These are phyloP conservation scores for Troglohyphantes excavatus DNA, from an alignment of 2,888 invertebrate species.

Conservation along the genomic window DNA sequence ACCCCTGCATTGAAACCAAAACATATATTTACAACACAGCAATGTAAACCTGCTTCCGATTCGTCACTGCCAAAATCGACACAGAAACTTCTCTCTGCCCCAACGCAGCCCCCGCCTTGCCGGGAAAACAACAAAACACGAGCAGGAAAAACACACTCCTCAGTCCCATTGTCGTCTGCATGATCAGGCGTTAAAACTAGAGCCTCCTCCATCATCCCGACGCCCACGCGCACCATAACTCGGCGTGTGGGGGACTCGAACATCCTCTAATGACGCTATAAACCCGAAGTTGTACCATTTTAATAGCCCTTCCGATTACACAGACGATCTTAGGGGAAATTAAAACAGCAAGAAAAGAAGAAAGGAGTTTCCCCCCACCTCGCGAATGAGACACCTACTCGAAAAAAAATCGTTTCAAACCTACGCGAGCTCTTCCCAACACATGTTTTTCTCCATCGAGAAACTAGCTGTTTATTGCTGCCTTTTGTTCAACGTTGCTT, in stretches of 20 bases:
- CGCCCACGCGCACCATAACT: conserved; percentile 21
- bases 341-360: conserved; percentile 7
- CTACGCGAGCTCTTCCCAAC: conserved; percentile 43
- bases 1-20: too few relatives aligned
- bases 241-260: background rate
- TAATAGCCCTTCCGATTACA: conserved; percentile 40
- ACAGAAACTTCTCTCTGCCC: background rate
- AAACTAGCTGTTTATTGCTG: conserved; percentile 11
- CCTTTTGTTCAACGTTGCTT: conserved; percentile 20
- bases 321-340: conserved; percentile 28
- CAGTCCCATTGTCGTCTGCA: conserved; percentile 22
- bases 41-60: too few relatives aligned
- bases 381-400: conserved; percentile 71
- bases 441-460: background rate
- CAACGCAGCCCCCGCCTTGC: background rate
- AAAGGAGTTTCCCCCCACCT: conserved; percentile 45
- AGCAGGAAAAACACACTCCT: background rate
- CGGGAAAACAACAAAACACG: background rate
- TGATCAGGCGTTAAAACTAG: conserved; percentile 3
- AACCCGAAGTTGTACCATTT: conserved; percentile 8
- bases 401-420: conserved; percentile 44
- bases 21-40: too few relatives aligned
- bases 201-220: conserved; percentile 14
- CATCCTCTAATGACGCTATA: conserved; percentile 46
- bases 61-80: too few relatives aligned